Evolutionary conservation across 23 tunicate genomes (phyloP), one percentile per base, ranked within the genome.

Genomic region (Ciona savignyi): DNA sequence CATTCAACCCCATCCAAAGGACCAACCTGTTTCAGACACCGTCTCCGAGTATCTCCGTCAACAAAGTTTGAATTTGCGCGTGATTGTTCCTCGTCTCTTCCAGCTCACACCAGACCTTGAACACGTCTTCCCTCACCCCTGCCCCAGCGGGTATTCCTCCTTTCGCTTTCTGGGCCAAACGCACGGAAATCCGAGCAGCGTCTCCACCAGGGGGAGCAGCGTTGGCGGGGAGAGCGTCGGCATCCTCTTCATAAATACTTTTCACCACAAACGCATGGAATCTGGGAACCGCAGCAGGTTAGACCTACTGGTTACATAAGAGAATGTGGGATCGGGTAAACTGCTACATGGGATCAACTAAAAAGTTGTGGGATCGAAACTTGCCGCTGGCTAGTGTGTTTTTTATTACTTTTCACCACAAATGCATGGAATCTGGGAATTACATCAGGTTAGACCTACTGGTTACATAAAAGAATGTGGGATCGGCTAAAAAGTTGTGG

Each of bases 201-300:
- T 82, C 87, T n/a, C 87, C 87, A 56, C 87, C 87, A 68, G 87
- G 87, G 31, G 87, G 87, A 30, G 96, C 81, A 31, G 96, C 80
- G 33, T 81, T 64, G 65, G 68, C 67, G n/a, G 81, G 81, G 51
- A 81, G 77, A 2, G 81, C 87, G 31, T 88, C 96, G 33, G 79
- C 82, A 34, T 88, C 96, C 42, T 82, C 87, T 72, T 88, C 96
- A 48, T 73, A 88, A 62, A 70, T 75, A 62, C 68, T 81, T 67
- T 88, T 88, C 28, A 82, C 96, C 29, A 88, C 96, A 80, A 88
- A 88, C 1, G 96, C 96, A 67, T 88, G 96, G 70, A 88, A 88
- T 67, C 96, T 88, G 72, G 20, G 35, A 21, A 67, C 6, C 9
- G 2, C 1, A 11, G 15, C 20, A 11, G 20, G 20, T 11, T 11